Base-by-base conservation (phyloP, 2,113 vertebrate species). In the Pluvialis apricaria region DNA sequence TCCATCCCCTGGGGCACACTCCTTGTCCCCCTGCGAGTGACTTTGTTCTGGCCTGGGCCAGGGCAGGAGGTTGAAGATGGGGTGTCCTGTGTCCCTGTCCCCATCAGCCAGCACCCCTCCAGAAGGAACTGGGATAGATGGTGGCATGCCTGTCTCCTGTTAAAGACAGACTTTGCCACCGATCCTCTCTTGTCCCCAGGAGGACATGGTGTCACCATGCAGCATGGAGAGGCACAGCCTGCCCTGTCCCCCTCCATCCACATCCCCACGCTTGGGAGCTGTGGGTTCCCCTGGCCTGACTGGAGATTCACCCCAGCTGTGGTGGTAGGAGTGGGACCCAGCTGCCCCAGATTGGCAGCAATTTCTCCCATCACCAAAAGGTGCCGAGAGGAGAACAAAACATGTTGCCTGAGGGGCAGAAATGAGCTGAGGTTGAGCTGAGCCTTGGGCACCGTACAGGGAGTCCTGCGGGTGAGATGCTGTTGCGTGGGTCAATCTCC, bases 381-480 rank as follows among this genome's bases (percentile, higher is more conserved):
- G 54, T 70, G 36, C 32, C n/a, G 22, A 51, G 49, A 51, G 49
- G 20, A 36, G 54, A 26, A 15, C 25, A 21, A 51, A 88, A 65
- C 0, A 0, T 4, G 11, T 45, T 86, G 31, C 54, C 61, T 1
- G 8, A 62, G 62, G 12, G 17, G 15, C 11, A 85, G 42, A 55
- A 68, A 55, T 13, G 5, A 6, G 3, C 17, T 49, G n/a, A 49
- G 36, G 38, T 58, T 42, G 51, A 60, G 72, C 2, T 13, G 76
- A 61, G 45, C 22, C 7, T 15, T 51, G 19, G 26, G 18, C 2
- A 3, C 13, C 2, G 2, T 17, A 6, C 0, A 0, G 8, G 38
- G 29, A 71, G 32, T 64, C 8, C 44, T 64, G 12, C 2, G 6
- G 29, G 45, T 55, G 80, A 51, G 82, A 13, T 86, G 83, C 44